These are phyloP conservation scores for Campoplex nolae DNA, from an alignment of 2,888 invertebrate species.

Conservation along the genomic window DNA sequence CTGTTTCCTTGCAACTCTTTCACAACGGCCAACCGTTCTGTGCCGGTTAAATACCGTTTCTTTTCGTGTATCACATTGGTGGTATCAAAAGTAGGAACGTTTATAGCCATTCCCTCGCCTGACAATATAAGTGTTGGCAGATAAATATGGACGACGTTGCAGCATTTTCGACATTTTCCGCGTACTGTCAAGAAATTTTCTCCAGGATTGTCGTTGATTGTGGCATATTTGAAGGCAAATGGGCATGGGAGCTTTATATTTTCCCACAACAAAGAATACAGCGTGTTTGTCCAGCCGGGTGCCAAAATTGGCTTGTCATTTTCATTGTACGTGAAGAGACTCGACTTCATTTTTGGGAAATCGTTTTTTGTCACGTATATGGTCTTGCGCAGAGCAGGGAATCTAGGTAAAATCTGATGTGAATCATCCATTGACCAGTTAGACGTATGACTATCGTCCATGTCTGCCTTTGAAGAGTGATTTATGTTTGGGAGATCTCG, in stretches of 20 bases:
- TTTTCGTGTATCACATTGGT: neutral
- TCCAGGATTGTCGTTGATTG: slow-evolving; percentile 1
- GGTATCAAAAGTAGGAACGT: slow-evolving; percentile 1
- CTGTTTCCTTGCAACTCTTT: neutral
- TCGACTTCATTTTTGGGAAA: neutral
- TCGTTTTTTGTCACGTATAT: neutral
- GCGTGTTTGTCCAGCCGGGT: neutral
- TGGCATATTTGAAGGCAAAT: neutral
- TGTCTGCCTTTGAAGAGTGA: neutral
- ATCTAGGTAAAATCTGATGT: neutral
- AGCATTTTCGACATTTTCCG: slow-evolving; percentile 9
- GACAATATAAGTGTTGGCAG: neutral
- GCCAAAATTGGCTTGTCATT: neutral
- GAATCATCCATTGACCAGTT: slow-evolving; percentile 13
- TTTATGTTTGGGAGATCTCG: neutral
- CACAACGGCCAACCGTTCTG: neutral
- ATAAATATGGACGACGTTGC: neutral
- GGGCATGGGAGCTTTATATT: neutral
- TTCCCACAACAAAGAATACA: neutral
- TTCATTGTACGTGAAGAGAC: neutral
- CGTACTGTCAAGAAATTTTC: neutral
- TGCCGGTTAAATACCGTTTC: neutral
- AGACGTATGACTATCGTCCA: slow-evolving; percentile 8
- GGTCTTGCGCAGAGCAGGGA: neutral
- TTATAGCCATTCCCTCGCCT: neutral